Conservation (phyloP, 2,888 invertebrate genomes). For the Hirtodrosophila trivittata region DNA sequence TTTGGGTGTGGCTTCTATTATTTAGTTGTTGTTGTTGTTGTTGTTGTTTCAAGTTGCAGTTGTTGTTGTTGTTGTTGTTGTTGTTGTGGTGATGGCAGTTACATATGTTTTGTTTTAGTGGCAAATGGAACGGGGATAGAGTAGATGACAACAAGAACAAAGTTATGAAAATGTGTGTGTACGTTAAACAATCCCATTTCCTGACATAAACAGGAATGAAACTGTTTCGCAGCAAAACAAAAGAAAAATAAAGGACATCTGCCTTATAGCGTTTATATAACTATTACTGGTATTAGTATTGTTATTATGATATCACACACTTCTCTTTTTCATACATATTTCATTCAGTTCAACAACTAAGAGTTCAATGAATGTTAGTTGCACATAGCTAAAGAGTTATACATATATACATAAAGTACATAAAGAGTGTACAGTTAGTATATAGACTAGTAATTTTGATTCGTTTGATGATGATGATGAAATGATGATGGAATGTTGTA, state of each 20-base stretch:
- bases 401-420: too few relatives aligned
- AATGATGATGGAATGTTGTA: constrained; percentile 15
- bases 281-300: too few relatives aligned
- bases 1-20: constrained; percentile 74
- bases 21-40: constrained; percentile 53
- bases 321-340: too few relatives aligned
- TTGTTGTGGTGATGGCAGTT: constrained; percentile 36
- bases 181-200: constrained; percentile 23
- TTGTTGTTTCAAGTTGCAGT: constrained; percentile 45
- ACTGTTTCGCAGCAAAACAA: constrained; percentile 6
- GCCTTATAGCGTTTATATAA: too few relatives aligned
- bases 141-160: constrained; percentile 47
- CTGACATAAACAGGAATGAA: neutral
- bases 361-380: too few relatives aligned
- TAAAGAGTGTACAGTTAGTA: too few relatives aligned
- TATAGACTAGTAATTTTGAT: neutral
- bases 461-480: constrained; percentile 3
- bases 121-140: constrained; percentile 5
- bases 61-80: constrained; percentile 43
- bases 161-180: constrained; percentile 45
- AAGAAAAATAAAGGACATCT: constrained; percentile 9
- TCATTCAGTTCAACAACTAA: too few relatives aligned
- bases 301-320: too few relatives aligned
- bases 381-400: too few relatives aligned
- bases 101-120: constrained; percentile 13